A percentile compares a stretch with the other conserved stretches of the same genome.
Evolutionary conservation across 2,888 invertebrate species (phyloP).

Genomic region (Drosophila recens): DNA sequence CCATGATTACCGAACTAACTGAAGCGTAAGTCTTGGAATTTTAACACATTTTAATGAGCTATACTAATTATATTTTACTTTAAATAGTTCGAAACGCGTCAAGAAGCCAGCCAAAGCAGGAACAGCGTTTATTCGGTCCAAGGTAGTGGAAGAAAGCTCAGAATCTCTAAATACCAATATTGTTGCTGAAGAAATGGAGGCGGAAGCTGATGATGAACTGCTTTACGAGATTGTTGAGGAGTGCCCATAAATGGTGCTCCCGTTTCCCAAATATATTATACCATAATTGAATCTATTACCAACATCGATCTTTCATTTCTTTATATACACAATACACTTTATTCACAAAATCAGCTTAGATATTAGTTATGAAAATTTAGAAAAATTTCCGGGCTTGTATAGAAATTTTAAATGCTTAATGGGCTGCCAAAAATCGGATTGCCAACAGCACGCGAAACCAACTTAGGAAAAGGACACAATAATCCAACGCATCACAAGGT

Average conservation of each 20-base stretch:
- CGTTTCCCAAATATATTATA: constrained; percentile 11
- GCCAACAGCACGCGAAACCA: constrained; percentile 18
- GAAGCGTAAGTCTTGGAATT: constrained; percentile 73
- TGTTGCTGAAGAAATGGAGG: constrained; percentile 25
- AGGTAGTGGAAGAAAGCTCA: constrained; percentile 25
- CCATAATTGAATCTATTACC: neutral
- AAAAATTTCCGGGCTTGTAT: constrained; percentile 38
- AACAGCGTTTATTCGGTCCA: constrained; percentile 37
- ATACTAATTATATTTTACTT: neutral
- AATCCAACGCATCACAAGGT: constrained; percentile 62
- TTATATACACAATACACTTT: constrained; percentile 57
- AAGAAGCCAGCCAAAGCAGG: constrained; percentile 61
- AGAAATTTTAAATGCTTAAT: constrained; percentile 61
- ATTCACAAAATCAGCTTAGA: constrained; percentile 63
- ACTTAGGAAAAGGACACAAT: constrained; percentile 11
- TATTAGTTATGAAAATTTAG: constrained; percentile 41
- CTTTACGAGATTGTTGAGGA: constrained; percentile 65
- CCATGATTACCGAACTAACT: constrained; percentile 83
- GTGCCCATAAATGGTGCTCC: constrained; percentile 26
- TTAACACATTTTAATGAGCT: neutral
- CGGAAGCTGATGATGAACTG: constrained; percentile 33
- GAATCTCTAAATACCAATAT: neutral
- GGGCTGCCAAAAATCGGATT: constrained; percentile 39
- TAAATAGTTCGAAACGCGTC: constrained; percentile 65
- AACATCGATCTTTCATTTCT: constrained; percentile 17